phyloP scores from a whole-genome alignment of 2,797 vertebrate genomes.

The Artibeus jamaicensis region DNA sequence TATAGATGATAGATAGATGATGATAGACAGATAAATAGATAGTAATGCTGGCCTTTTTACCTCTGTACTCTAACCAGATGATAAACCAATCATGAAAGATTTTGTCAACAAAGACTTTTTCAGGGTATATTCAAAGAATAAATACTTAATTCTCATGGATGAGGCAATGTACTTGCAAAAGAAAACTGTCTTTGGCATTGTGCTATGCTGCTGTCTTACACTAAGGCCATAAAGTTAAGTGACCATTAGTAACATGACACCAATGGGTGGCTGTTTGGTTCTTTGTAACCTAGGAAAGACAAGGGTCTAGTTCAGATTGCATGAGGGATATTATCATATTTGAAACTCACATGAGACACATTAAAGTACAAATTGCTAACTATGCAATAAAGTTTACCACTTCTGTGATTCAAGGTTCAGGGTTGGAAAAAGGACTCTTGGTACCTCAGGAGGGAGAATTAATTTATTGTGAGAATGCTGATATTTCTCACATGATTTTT shows the following conservation, averaged over 20 bases:
- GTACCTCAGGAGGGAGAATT: neutral
- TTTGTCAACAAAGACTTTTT: conserved; percentile 9
- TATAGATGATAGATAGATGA: too few relatives aligned
- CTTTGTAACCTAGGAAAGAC: neutral
- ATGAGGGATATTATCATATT: neutral
- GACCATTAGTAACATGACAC: neutral
- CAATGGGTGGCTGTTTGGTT: neutral
- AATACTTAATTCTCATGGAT: neutral
- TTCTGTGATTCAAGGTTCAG: neutral
- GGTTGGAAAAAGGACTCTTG: neutral
- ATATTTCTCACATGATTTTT: conserved; percentile 27
- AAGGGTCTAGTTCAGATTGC: neutral
- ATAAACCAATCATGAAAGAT: conserved; percentile 8
- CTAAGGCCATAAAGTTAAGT: neutral
- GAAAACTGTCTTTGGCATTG: neutral
- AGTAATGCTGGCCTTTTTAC: neutral
- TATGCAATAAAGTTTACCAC: neutral
- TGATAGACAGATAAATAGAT: neutral
- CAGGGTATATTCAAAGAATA: neutral
- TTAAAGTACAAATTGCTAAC: neutral
- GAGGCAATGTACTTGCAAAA: neutral
- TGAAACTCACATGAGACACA: neutral
- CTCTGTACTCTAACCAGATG: neutral
- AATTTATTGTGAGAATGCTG: neutral
- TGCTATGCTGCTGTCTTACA: neutral